phyloP scores from a whole-genome alignment of 2,113 vertebrate species.

The Apteryx mantelli region DNA sequence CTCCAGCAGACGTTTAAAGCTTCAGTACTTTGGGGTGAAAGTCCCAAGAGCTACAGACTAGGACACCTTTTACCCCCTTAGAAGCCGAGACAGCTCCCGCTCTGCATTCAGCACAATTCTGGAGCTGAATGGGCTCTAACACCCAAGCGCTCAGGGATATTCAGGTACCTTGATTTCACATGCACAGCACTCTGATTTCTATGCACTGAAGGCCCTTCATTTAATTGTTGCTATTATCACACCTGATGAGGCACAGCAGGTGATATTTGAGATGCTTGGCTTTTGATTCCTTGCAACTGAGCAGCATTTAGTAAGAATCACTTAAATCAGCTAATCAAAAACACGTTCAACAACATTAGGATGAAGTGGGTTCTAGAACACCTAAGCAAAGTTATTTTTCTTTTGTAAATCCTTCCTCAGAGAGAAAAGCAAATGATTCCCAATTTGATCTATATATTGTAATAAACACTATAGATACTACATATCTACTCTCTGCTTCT shows the following conservation, averaged over 20 bases:
- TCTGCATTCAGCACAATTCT: background rate
- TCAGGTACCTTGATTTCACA: slow-evolving; percentile 24
- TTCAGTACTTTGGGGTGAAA: background rate
- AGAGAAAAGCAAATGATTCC: slow-evolving; percentile 19
- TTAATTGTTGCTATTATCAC: slow-evolving; percentile 56
- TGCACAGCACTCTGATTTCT: background rate
- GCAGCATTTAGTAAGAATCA: slow-evolving; percentile 63
- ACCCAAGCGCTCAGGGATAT: background rate
- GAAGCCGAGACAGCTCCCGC: background rate
- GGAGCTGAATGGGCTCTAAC: background rate
- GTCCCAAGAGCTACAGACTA: background rate
- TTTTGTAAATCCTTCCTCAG: background rate
- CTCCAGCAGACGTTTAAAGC: background rate
- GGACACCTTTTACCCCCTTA: background rate
- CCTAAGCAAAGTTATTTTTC: slow-evolving; percentile 26
- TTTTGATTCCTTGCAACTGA: slow-evolving; percentile 51
- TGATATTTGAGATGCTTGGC: slow-evolving; percentile 42
- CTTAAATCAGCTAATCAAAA: slow-evolving; percentile 58
- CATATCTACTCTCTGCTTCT: background rate
- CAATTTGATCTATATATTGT: background rate
- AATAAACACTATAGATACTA: background rate
- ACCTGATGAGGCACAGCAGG: slow-evolving; percentile 64
- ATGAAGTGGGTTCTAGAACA: slow-evolving; percentile 44
- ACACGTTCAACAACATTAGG: slow-evolving; percentile 38
- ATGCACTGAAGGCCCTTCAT: slow-evolving; percentile 4